Conservation (phyloP, 2,797 vertebrate species). For the Chloroceryle inda region DNA sequence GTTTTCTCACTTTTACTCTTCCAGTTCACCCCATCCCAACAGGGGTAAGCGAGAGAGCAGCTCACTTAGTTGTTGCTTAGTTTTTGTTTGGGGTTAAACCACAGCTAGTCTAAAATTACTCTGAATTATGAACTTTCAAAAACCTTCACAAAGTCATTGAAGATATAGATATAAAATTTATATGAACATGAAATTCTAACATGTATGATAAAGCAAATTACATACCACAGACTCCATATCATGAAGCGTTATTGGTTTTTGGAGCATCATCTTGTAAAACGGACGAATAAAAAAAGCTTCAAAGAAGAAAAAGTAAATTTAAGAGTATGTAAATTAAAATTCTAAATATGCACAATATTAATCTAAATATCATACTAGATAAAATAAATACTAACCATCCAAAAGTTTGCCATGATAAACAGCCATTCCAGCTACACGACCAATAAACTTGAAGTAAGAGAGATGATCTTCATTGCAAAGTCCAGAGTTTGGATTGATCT, state of each 20-base stretch:
- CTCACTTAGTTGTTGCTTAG: neutral
- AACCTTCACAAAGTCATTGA: neutral
- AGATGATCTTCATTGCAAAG: conserved; percentile 98
- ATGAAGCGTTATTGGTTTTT: conserved; percentile 92
- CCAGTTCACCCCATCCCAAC: neutral
- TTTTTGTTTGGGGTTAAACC: neutral
- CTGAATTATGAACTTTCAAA: neutral
- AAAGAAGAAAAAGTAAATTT: conserved; percentile 54
- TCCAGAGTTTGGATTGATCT: conserved; percentile 98
- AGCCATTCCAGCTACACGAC: conserved; percentile 97
- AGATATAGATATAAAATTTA: neutral
- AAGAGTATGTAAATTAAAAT: neutral
- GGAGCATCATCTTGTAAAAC: conserved; percentile 99
- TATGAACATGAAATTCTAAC: neutral
- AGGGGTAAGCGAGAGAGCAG: neutral
- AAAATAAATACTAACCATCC: conserved; percentile 87
- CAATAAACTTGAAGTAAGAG: conserved; percentile 98
- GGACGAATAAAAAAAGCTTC: conserved; percentile 97
- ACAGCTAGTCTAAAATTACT: neutral
- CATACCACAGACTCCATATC: conserved; percentile 99
- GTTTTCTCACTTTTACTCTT: neutral
- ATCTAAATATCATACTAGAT: neutral
- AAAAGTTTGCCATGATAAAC: conserved; percentile 96
- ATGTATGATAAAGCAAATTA: neutral
- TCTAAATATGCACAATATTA: neutral